phyloP scores from a whole-genome alignment of 1,140 invertebrate species.

The Drosophila arawakana region DNA sequence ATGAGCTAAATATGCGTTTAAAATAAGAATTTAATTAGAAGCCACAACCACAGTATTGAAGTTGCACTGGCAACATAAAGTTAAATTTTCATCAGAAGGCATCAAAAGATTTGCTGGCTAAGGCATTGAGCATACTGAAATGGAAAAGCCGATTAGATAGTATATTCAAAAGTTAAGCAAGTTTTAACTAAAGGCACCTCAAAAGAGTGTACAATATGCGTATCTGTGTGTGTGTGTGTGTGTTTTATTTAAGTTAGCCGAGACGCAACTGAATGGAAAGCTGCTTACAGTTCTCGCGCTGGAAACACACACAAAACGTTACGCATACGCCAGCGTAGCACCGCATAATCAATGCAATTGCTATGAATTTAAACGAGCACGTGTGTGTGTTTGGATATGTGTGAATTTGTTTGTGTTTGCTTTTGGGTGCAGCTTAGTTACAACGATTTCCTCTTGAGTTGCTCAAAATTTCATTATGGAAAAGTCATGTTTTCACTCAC shows the following conservation, averaged over 20 bases:
- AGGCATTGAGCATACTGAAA: background rate
- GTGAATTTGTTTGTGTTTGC: slow-evolving; percentile 14
- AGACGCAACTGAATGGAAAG: slow-evolving; percentile 23
- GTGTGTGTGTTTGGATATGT: background rate
- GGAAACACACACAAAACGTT: slow-evolving; percentile 8
- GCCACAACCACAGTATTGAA: slow-evolving; percentile 45
- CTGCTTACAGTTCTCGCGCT: slow-evolving; percentile 41
- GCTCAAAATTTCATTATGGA: slow-evolving; percentile 36
- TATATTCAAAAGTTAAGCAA: slow-evolving; percentile 27
- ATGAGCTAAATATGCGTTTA: slow-evolving; percentile 38
- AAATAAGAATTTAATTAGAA: slow-evolving; percentile 73
- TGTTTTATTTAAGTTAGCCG: slow-evolving; percentile 11
- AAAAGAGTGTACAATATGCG: slow-evolving; percentile 26
- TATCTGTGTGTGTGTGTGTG: background rate
- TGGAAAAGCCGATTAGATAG: slow-evolving; percentile 30
- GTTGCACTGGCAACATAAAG: slow-evolving; percentile 3
- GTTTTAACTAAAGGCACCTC: slow-evolving; percentile 44
- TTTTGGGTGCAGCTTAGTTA: slow-evolving; percentile 36
- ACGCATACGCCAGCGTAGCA: slow-evolving; percentile 18
- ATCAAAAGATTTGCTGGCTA: slow-evolving; percentile 11
- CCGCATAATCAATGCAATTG: slow-evolving; percentile 31
- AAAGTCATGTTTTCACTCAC: slow-evolving; percentile 34
- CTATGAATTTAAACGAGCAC: background rate
- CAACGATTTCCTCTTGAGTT: slow-evolving; percentile 41
- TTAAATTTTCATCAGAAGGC: background rate